These are phyloP conservation scores for Plectrocnemia conspersa DNA, from an alignment of 1,140 invertebrate genomes.

Conservation along the genomic window DNA sequence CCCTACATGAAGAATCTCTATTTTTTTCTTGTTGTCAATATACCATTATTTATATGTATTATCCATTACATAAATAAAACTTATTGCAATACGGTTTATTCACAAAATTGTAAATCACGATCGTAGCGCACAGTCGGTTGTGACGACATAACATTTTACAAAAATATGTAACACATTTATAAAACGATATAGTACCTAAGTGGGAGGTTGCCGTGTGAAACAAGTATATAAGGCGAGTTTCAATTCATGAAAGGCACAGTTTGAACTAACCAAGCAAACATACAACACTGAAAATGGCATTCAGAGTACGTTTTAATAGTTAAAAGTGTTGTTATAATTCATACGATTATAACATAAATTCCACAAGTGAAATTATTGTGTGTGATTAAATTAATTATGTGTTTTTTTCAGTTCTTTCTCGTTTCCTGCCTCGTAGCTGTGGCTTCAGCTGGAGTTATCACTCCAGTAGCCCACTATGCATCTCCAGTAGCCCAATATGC, in stretches of 20 bases:
- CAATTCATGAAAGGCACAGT: conserved; percentile 20
- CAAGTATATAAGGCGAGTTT: background rate
- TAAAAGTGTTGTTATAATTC: background rate
- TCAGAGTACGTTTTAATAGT: conserved; percentile 22
- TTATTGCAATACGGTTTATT: too few relatives aligned
- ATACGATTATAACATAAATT: too few relatives aligned
- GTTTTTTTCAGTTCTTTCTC: background rate
- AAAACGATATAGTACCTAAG: background rate
- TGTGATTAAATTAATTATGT: background rate
- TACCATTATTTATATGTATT: too few relatives aligned
- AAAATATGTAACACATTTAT: too few relatives aligned
- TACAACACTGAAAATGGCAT: conserved; percentile 29
- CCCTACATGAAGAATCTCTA: too few relatives aligned
- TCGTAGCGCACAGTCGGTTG: too few relatives aligned
- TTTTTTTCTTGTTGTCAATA: too few relatives aligned
- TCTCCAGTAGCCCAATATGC: conserved; percentile 31
- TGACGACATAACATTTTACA: too few relatives aligned
- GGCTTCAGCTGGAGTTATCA: conserved; percentile 13
- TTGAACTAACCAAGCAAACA: conserved; percentile 18
- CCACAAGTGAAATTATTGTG: too few relatives aligned
- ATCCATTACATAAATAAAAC: too few relatives aligned
- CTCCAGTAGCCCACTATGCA: conserved; percentile 30
- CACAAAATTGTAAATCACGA: too few relatives aligned
- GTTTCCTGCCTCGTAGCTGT: conserved; percentile 34
- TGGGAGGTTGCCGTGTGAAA: too few relatives aligned